A percentile compares a stretch with the other conserved stretches of the same genome.
Evolutionary conservation across 2,888 invertebrate genomes (phyloP).

Genomic region (Epirrita christyi): DNA sequence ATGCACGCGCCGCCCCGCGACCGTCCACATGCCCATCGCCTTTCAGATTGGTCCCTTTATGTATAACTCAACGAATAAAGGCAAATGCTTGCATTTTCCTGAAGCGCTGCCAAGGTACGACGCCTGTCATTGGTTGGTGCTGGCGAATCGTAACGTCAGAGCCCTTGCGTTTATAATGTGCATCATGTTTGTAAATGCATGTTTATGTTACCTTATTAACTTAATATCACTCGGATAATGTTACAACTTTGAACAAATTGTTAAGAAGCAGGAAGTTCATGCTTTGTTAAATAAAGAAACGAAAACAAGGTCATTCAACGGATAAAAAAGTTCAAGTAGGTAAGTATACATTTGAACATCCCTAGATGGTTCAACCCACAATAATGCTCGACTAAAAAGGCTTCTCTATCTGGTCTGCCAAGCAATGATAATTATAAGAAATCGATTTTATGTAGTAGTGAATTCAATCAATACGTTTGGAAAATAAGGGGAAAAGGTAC

Average conservation of each 20-base stretch:
- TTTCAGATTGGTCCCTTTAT: conserved; percentile 77
- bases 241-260: not conserved
- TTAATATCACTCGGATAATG: not conserved
- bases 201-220: conserved; percentile 15
- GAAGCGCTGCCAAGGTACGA: conserved; percentile 63
- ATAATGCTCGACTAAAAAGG: no score
- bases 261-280: not conserved
- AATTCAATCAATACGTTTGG: no score
- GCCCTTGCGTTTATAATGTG: conserved; percentile 26
- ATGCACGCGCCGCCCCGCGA: conserved; percentile 64
- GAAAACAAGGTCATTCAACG: not conserved
- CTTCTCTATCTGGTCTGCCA: no score
- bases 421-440: no score
- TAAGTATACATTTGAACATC: no score
- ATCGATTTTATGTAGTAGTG: no score
- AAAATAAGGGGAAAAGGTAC: no score
- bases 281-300: not conserved
- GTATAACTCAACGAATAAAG: conserved; percentile 61
- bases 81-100: conserved; percentile 57
- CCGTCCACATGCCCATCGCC: conserved; percentile 52
- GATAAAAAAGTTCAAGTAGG: no score
- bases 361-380: no score
- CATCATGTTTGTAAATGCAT: conserved; percentile 15
- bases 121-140: conserved; percentile 57
- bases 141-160: conserved; percentile 30